Evolutionary conservation across 2,113 vertebrate species (phyloP).

Genomic region (Australoheros scitulus): DNA sequence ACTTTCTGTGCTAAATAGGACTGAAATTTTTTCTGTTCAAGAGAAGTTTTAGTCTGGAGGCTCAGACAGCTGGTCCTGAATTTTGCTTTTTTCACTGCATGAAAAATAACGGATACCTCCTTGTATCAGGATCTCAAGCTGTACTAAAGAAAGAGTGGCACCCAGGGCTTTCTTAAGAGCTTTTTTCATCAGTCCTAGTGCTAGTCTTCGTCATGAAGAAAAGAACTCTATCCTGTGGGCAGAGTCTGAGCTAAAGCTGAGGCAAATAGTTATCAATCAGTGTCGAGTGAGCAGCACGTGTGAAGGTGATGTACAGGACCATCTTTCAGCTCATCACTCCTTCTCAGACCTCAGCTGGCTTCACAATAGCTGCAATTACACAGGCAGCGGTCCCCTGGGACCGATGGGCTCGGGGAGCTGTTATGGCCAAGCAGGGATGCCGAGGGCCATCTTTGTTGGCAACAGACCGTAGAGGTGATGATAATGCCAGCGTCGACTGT

Average conservation of each 20-base stretch:
- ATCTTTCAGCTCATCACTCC: constrained; percentile 34
- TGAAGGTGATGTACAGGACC: constrained; percentile 15
- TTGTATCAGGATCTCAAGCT: neutral
- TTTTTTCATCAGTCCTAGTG: neutral
- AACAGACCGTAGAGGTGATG: constrained; percentile 26
- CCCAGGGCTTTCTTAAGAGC: neutral
- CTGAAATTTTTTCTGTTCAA: neutral
- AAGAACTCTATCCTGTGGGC: neutral
- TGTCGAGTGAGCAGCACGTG: constrained; percentile 19
- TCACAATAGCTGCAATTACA: constrained; percentile 76
- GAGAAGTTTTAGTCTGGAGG: neutral
- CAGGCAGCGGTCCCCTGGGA: constrained; percentile 21
- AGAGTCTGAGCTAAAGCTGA: neutral
- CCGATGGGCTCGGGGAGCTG: constrained; percentile 40
- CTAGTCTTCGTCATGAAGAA: neutral
- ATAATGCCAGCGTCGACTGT: constrained; percentile 23
- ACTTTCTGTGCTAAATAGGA: neutral
- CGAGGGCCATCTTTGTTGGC: constrained; percentile 48
- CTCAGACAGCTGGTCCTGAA: neutral
- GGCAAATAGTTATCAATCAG: constrained; percentile 45
- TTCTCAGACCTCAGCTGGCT: constrained; percentile 73
- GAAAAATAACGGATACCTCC: neutral
- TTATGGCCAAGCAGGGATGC: constrained; percentile 39
- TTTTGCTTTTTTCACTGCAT: neutral
- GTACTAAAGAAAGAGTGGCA: neutral